Conservation (phyloP, 2,888 invertebrate genomes). For the Mycalesis mineus region DNA sequence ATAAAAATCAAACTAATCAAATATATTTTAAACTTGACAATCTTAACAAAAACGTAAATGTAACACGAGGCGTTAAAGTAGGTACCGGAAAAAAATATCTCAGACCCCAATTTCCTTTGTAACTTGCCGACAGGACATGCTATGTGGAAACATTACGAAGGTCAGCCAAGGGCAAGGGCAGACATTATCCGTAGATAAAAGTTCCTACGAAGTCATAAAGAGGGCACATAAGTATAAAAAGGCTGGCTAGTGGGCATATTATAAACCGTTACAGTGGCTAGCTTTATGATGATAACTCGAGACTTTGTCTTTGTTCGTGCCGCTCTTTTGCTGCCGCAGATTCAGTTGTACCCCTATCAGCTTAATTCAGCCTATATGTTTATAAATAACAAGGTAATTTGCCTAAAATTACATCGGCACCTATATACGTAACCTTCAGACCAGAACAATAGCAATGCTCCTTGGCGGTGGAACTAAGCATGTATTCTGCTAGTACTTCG, state of each 20-base stretch:
- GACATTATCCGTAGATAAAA: slow-evolving; percentile 28
- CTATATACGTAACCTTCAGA: too few species aligned
- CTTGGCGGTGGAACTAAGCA: too few species aligned
- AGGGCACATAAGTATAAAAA: slow-evolving; percentile 29
- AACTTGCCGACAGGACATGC: slow-evolving; percentile 29
- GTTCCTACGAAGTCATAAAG: slow-evolving; percentile 28
- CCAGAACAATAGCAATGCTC: too few species aligned
- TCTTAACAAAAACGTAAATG: too few species aligned
- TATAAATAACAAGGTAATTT: too few species aligned
- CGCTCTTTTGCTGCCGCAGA: too few species aligned
- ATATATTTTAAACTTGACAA: too few species aligned
- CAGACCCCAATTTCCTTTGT: slow-evolving; percentile 34
- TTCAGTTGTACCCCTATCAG: background rate
- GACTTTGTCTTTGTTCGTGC: slow-evolving; percentile 1
- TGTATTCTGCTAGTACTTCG: too few species aligned
- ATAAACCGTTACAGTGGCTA: slow-evolving; percentile 23
- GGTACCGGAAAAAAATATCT: slow-evolving; percentile 20
- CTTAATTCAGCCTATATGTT: too few species aligned
- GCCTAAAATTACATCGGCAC: too few species aligned
- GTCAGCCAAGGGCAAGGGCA: slow-evolving; percentile 36
- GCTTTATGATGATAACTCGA: slow-evolving; percentile 27
- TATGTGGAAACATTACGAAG: slow-evolving; percentile 32
- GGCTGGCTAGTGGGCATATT: slow-evolving; percentile 26
- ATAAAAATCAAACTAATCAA: too few species aligned
- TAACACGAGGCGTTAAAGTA: slow-evolving; percentile 1